Base-by-base conservation (phyloP, 2,888 invertebrate genomes). In the Eristalis tenax region DNA sequence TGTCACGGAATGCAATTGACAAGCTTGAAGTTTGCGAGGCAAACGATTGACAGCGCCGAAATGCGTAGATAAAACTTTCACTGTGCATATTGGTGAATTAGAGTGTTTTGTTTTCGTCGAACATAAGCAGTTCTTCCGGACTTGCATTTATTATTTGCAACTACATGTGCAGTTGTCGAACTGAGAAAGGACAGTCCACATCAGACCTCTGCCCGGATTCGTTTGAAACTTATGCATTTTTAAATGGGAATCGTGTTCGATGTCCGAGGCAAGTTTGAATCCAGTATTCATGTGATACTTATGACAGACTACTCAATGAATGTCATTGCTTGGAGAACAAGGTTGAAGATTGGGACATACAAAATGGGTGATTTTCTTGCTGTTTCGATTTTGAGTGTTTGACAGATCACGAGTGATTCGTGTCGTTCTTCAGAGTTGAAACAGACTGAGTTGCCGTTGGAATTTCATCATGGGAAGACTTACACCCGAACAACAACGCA, bases 11-110 rank as follows among this genome's bases (percentile, higher is more conserved):
- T 57, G 57, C 75, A 65, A 75, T 65, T 57, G 65, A 75, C 38
- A 66, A 75, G 75, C 26, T 38, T 35, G 65, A 38, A 76, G 43
- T 68, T 76, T 76, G 76, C 76, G 61, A 61, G 23, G 32, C 59
- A 65, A 22, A 22, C 35, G 43, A 75, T 75, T 57, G 66, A 59
- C 66, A 66, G 40, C 32, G 11, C 26, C 13, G 32, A 43, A 61
- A 35, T 69, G 35, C 6, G 18, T 15, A 11, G 35, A 38, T 28
- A 32, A 22, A 65, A 65, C 40, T 56, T 59, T 59, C 59, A 23
- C 59, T 23, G 13, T 13, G 26, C 18, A 50, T 10, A 18, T 18
- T 8, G 18, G 6, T 50, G 50, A 18, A 5, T 50, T 50, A 18
- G 50, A 43, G 43, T 50, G 50, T 5, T 8, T 18, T 18, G n/a